These are phyloP conservation scores for Petroica traversi DNA, from an alignment of 2,113 vertebrate genomes.

Conservation along the genomic window DNA sequence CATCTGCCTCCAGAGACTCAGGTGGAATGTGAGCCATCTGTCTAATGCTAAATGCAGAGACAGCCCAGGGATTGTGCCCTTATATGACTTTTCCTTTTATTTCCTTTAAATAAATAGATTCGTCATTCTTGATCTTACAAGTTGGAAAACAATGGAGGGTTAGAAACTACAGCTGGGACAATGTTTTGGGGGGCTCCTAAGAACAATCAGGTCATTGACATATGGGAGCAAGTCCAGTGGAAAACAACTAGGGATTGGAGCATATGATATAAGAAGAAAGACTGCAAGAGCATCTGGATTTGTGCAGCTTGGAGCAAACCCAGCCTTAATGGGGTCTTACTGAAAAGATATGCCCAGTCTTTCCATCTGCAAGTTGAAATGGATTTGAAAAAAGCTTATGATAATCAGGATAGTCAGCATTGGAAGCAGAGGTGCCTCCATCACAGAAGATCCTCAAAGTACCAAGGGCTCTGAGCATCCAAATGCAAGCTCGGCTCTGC, in stretches of 20 bases:
- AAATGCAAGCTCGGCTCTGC: not conserved
- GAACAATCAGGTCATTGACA: not conserved
- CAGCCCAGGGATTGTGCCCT: not conserved
- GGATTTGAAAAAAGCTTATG: not conserved
- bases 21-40: slow-evolving; percentile 60
- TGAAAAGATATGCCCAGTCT: not conserved
- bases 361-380: not conserved
- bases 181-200: not conserved
- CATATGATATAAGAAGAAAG: not conserved
- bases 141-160: not conserved
- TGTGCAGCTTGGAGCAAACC: not conserved
- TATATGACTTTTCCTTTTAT: slow-evolving; percentile 10
- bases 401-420: not conserved
- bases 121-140: slow-evolving; percentile 3
- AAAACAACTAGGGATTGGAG: not conserved
- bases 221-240: not conserved
- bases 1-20: slow-evolving; percentile 56
- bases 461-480: not conserved
- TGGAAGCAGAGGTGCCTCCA: not conserved
- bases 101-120: slow-evolving; percentile 24
- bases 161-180: slow-evolving; percentile 1
- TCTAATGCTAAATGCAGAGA: slow-evolving; percentile 24
- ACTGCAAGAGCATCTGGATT: not conserved
- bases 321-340: not conserved
- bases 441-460: not conserved